phyloP scores from a whole-genome alignment of 1,140 invertebrate genomes.

The Drosophila kurseongensis region DNA sequence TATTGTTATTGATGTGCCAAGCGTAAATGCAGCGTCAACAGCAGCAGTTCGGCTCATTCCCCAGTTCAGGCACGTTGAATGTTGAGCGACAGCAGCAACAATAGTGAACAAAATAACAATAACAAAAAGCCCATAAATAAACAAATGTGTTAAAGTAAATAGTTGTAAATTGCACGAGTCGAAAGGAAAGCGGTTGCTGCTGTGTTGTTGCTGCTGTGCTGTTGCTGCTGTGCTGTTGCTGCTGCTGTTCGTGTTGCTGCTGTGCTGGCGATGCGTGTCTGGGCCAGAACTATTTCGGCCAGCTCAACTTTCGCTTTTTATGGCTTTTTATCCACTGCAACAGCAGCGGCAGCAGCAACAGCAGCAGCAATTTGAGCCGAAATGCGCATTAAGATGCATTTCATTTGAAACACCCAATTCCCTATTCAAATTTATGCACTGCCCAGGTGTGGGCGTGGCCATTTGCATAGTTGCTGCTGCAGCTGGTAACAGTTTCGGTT shows the following conservation, averaged over 20 bases:
- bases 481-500: slow-evolving; percentile 12
- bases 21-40: slow-evolving; percentile 53
- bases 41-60: slow-evolving; percentile 50
- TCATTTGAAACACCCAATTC: slow-evolving; percentile 36
- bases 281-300: slow-evolving; percentile 50
- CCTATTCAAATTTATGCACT: slow-evolving; percentile 71
- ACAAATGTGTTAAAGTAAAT: slow-evolving; percentile 65
- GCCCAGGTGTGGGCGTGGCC: slow-evolving; percentile 29
- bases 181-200: slow-evolving; percentile 26
- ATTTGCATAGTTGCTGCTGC: slow-evolving; percentile 49
- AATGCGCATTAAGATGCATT: slow-evolving; percentile 77
- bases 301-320: slow-evolving; percentile 65
- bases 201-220: slow-evolving; percentile 32
- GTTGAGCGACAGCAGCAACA: slow-evolving; percentile 24
- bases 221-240: slow-evolving; percentile 6
- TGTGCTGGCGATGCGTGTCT: slow-evolving; percentile 39
- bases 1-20: slow-evolving; percentile 51
- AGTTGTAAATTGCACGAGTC: slow-evolving; percentile 65
- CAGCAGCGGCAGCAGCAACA: slow-evolving; percentile 26
- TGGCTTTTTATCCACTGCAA: slow-evolving; percentile 26
- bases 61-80: slow-evolving; percentile 57
- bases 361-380: slow-evolving; percentile 30
- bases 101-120: slow-evolving; percentile 19
- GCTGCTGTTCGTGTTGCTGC: slow-evolving; percentile 9
- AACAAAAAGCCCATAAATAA: slow-evolving; percentile 48